Evolutionary conservation across 2,888 invertebrate species (phyloP).

Genomic region (Encarsia formosa): DNA sequence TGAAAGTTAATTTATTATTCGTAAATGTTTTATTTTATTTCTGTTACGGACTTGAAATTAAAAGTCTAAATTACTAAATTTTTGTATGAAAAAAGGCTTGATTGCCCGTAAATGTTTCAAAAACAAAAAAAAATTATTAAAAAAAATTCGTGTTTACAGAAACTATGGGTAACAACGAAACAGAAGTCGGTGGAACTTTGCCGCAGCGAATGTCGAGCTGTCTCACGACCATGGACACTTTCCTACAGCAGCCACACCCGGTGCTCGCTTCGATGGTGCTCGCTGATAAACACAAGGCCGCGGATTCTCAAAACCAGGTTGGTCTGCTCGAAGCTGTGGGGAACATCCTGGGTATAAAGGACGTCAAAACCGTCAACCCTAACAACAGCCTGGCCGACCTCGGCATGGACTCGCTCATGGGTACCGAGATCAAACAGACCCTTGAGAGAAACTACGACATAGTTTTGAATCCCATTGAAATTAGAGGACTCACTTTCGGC

Average conservation of each 20-base stretch:
- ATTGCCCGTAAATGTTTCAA: too few relatives aligned
- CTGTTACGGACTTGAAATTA: too few relatives aligned
- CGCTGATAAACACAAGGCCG: slow-evolving; percentile 74
- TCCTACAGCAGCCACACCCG: slow-evolving; percentile 85
- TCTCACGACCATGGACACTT: slow-evolving; percentile 78
- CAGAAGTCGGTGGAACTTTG: slow-evolving; percentile 90
- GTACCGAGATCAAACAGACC: slow-evolving; percentile 96
- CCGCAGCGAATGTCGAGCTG: slow-evolving; percentile 96
- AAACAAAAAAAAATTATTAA: neutral
- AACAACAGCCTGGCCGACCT: slow-evolving; percentile 83
- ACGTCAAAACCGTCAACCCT: slow-evolving; percentile 71
- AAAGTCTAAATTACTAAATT: too few relatives aligned
- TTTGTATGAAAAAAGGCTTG: too few relatives aligned
- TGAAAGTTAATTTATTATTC: too few relatives aligned
- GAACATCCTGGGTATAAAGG: slow-evolving; percentile 87
- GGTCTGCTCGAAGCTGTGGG: slow-evolving; percentile 75
- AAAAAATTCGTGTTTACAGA: slow-evolving; percentile 59
- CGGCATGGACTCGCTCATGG: slow-evolving; percentile 98
- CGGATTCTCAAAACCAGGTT: slow-evolving; percentile 56
- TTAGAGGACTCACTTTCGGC: slow-evolving; percentile 77
- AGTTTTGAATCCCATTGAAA: slow-evolving; percentile 85
- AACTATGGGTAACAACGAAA: slow-evolving; percentile 83
- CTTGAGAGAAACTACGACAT: slow-evolving; percentile 90
- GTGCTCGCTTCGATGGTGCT: slow-evolving; percentile 80
- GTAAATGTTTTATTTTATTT: neutral